Evolutionary conservation across 2,113 vertebrate genomes (phyloP).

Genomic region (Serinus canaria): DNA sequence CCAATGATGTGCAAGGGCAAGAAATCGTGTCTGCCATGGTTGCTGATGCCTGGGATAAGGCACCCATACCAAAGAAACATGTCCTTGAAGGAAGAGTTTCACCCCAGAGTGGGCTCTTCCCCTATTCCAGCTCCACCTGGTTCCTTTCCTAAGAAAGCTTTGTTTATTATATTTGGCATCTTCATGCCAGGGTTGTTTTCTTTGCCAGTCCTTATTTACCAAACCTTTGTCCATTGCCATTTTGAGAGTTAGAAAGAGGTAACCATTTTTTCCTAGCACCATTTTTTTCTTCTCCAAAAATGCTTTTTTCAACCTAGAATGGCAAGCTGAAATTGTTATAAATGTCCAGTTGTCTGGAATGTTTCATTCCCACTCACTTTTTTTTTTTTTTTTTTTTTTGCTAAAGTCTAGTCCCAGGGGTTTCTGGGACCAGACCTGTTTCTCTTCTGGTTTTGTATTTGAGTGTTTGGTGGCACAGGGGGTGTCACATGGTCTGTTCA

Average conservation of each 20-base stretch:
- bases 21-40: background rate
- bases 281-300: background rate
- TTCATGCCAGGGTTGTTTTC: background rate
- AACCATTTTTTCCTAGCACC: background rate
- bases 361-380: background rate
- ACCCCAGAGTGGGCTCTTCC: background rate
- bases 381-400: background rate
- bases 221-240: background rate
- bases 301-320: background rate
- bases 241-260: background rate
- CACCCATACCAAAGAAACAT: rapidly evolving
- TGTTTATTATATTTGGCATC: background rate
- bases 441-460: background rate
- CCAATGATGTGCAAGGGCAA: background rate
- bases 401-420: rapidly evolving
- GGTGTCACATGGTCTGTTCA: background rate
- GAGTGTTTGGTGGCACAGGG: background rate
- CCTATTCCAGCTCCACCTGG: background rate
- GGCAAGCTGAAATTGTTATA: background rate
- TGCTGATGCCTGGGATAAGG: background rate
- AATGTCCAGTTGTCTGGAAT: background rate
- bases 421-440: background rate
- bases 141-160: background rate
- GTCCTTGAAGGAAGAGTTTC: background rate
- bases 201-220: background rate